Percentiles rank a stretch among this genome's conserved stretches.
phyloP scores from a whole-genome alignment of 2,888 invertebrate species.

The Amaurobius ferox region DNA sequence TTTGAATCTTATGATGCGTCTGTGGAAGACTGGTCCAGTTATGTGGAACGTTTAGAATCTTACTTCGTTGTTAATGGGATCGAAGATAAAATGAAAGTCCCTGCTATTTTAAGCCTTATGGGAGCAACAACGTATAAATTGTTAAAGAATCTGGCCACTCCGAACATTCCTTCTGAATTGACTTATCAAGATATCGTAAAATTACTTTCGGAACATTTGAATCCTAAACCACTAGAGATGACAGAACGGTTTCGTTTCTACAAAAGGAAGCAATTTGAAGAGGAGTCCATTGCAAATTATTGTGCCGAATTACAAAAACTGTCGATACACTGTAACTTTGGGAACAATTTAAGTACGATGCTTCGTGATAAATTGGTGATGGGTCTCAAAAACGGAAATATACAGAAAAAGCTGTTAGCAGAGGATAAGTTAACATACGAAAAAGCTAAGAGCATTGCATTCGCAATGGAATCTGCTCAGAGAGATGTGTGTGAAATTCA shows the following conservation, averaged over 20 bases:
- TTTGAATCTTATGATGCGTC: slow-evolving; percentile 49
- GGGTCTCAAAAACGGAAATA: slow-evolving; percentile 44
- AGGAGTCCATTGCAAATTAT: slow-evolving; percentile 43
- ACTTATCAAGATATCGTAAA: slow-evolving; percentile 48
- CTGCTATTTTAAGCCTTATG: slow-evolving; percentile 43
- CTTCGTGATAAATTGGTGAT: slow-evolving; percentile 49
- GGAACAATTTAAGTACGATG: slow-evolving; percentile 46
- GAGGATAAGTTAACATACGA: slow-evolving; percentile 47
- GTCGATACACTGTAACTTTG: slow-evolving; percentile 47
- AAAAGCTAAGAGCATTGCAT: slow-evolving; percentile 45
- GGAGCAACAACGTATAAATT: slow-evolving; percentile 48
- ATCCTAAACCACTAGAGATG: slow-evolving; percentile 52
- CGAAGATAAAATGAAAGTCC: slow-evolving; percentile 41
- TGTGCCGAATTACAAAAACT: slow-evolving; percentile 47
- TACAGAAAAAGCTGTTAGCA: slow-evolving; percentile 46
- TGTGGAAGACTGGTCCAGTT: slow-evolving; percentile 46
- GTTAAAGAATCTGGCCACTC: slow-evolving; percentile 48
- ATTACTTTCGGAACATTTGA: slow-evolving; percentile 49
- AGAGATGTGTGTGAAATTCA: slow-evolving; percentile 52
- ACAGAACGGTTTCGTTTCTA: slow-evolving; percentile 49
- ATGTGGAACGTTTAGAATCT: slow-evolving; percentile 45
- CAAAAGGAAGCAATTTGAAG: slow-evolving; percentile 44
- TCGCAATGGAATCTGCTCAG: slow-evolving; percentile 48
- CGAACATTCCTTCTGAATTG: slow-evolving; percentile 40
- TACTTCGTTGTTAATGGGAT: slow-evolving; percentile 51